Evolutionary conservation across 1,140 invertebrate genomes (phyloP).

Genomic region (Diachasmimorpha longicaudata): DNA sequence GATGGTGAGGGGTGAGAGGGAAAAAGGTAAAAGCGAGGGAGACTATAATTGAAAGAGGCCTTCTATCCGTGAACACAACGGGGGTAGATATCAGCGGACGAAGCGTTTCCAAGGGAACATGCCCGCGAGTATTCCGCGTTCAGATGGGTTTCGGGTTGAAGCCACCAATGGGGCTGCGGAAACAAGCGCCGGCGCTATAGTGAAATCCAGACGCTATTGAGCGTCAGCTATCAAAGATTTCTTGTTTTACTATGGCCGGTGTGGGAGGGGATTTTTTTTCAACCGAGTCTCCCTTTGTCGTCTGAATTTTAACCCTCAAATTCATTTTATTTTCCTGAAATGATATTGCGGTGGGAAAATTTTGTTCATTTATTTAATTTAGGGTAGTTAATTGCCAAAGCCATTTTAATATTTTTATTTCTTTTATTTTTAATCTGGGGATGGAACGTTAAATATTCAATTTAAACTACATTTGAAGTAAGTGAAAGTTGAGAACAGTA

Average conservation of each 20-base stretch:
- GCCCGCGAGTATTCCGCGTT: constrained; percentile 33
- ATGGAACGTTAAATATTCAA: too few relatives aligned
- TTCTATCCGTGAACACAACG: constrained; percentile 33
- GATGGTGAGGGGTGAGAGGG: constrained; percentile 15
- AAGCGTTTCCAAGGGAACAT: constrained; percentile 59
- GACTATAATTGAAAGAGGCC: constrained; percentile 54
- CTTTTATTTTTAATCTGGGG: too few relatives aligned
- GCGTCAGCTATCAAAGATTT: constrained; percentile 55
- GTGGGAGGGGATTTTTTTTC: background rate
- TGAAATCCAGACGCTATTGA: constrained; percentile 52
- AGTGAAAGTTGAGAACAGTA: too few relatives aligned
- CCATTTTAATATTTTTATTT: too few relatives aligned
- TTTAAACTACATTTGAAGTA: too few relatives aligned
- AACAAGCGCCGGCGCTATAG: constrained; percentile 50
- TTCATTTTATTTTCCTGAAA: background rate
- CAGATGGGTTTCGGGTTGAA: constrained; percentile 23
- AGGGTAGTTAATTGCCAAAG: too few relatives aligned
- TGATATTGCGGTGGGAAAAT: too few relatives aligned
- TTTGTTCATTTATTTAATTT: too few relatives aligned
- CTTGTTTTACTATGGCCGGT: constrained; percentile 51
- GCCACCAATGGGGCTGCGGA: constrained; percentile 36
- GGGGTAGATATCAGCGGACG: constrained; percentile 50
- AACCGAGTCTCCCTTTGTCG: background rate
- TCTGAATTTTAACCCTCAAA: background rate
- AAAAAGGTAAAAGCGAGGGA: constrained; percentile 32